phyloP scores from a whole-genome alignment of 2,888 invertebrate species.

The Lasioglossum zephyrum region DNA sequence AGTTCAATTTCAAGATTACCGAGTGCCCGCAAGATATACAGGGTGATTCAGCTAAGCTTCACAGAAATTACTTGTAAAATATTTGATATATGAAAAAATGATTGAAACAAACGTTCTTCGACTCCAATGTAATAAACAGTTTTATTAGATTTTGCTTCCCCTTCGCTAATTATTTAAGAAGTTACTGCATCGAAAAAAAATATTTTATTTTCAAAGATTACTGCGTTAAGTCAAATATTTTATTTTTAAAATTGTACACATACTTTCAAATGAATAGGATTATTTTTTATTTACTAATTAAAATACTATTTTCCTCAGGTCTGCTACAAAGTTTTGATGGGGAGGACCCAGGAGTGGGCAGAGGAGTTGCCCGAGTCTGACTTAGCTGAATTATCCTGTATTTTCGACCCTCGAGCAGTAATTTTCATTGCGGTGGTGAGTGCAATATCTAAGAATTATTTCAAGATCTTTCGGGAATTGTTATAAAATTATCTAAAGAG shows the following conservation, averaged over 20 bases:
- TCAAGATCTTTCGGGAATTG: neutral
- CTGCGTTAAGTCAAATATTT: too few relatives aligned
- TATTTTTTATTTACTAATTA: too few relatives aligned
- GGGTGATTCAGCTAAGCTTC: neutral
- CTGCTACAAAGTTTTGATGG: too few relatives aligned
- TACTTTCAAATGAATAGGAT: too few relatives aligned
- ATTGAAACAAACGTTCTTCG: neutral
- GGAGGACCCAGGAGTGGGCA: too few relatives aligned
- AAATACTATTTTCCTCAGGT: too few relatives aligned
- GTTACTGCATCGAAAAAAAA: too few relatives aligned
- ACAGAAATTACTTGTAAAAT: neutral
- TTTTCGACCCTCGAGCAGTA: conserved; percentile 10
- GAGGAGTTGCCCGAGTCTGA: too few relatives aligned
- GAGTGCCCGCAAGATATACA: conserved; percentile 28
- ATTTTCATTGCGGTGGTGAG: neutral
- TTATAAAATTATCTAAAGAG: neutral
- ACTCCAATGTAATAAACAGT: neutral
- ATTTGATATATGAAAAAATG: neutral
- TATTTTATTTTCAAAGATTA: too few relatives aligned
- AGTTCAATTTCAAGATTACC: conserved; percentile 28
- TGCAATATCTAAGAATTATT: conserved; percentile 13
- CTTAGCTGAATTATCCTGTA: neutral
- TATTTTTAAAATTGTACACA: too few relatives aligned
- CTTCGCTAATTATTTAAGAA: too few relatives aligned
- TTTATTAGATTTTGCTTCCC: too few relatives aligned